A percentile compares a stretch with the other conserved stretches of the same genome.
phyloP scores from a whole-genome alignment of 2,797 vertebrate species.

The Syngnathus rostellatus region DNA sequence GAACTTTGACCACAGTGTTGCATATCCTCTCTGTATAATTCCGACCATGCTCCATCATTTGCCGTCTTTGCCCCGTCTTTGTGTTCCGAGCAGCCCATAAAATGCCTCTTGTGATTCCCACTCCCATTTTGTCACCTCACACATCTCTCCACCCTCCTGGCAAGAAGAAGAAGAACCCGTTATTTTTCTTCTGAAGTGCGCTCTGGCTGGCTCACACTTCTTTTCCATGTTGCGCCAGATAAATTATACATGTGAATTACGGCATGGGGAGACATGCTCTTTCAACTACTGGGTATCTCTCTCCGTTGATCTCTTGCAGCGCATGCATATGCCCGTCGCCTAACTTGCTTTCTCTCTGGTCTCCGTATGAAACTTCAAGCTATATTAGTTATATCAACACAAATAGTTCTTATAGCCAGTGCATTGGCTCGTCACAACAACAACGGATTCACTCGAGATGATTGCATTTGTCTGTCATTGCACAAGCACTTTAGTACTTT shows the following conservation, averaged over 20 bases:
- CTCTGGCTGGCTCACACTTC: conserved; percentile 17
- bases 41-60: conserved; percentile 4
- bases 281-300: conserved; percentile 42
- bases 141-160: conserved; percentile 18
- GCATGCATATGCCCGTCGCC: conserved; percentile 5
- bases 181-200: conserved; percentile 28
- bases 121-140: conserved; percentile 17
- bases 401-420: background rate
- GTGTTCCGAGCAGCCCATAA: conserved; percentile 6
- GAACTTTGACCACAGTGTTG: no score
- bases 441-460: background rate
- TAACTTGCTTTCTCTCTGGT: conserved; percentile 14
- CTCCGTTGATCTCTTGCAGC: conserved; percentile 22
- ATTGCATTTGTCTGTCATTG: background rate
- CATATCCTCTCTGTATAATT: background rate
- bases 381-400: conserved; percentile 9
- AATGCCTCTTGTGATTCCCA: conserved; percentile 13
- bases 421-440: background rate
- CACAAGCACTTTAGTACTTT: background rate
- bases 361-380: conserved; percentile 9
- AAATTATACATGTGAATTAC: conserved; percentile 52
- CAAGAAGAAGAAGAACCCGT: conserved; percentile 18
- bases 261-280: conserved; percentile 47
- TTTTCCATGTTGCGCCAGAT: conserved; percentile 37
- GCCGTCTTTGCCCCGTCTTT: background rate